Evolutionary conservation across 2,113 vertebrate species (phyloP).

Genomic region (Ursus arctos): DNA sequence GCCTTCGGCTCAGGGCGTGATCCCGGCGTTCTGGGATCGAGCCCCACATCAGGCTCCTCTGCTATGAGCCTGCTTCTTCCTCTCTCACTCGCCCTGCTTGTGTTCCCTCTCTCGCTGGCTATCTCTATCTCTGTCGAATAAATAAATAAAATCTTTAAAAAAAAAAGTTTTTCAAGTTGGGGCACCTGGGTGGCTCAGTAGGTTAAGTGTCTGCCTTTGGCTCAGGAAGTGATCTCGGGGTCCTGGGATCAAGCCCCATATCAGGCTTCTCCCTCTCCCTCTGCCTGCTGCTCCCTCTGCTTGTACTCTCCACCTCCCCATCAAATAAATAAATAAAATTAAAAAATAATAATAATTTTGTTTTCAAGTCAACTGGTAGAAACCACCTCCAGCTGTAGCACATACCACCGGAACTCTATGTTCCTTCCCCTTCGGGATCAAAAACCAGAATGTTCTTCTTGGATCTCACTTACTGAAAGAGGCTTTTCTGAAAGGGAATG

Average conservation of each 20-base stretch:
- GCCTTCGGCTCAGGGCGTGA: too few species aligned
- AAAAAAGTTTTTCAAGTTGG: neutral
- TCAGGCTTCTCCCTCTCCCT: too few species aligned
- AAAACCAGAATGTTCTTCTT: neutral
- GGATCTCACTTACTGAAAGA: neutral
- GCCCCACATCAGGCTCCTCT: too few species aligned
- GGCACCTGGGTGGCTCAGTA: neutral
- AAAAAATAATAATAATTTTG: too few species aligned
- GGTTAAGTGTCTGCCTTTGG: too few species aligned
- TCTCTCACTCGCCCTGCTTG: too few species aligned
- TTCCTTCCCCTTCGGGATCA: neutral
- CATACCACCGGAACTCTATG: fast-evolving
- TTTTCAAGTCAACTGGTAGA: neutral
- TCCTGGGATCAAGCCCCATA: too few species aligned
- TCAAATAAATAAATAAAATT: neutral
- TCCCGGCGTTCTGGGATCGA: fast-evolving
- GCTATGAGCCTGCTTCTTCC: too few species aligned
- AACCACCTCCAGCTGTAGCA: neutral
- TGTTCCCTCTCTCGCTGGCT: too few species aligned
- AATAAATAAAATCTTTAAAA: too few species aligned
- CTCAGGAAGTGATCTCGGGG: too few species aligned
- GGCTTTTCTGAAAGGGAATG: neutral
- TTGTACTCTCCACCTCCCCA: neutral
- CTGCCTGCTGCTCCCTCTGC: neutral
- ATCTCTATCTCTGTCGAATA: too few species aligned